phyloP scores from a whole-genome alignment of 2,888 invertebrate species.

The Panopea generosa region DNA sequence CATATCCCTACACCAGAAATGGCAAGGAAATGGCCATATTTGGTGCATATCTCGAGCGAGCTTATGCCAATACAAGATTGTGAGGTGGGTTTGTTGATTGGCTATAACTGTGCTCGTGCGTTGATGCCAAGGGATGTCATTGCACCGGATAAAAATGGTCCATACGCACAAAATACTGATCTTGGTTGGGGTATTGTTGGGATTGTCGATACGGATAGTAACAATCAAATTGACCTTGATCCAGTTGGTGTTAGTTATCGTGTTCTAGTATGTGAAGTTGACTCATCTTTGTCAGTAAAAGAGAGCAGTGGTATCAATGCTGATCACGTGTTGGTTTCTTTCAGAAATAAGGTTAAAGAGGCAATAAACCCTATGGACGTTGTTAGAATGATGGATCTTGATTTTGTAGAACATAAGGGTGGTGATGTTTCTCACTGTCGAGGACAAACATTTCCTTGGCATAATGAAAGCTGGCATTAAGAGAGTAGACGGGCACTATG shows the following conservation, averaged over 20 bases:
- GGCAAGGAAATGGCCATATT: slow-evolving; percentile 45
- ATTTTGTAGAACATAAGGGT: slow-evolving; percentile 1
- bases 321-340: slow-evolving; percentile 2
- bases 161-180: slow-evolving; percentile 52
- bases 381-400: slow-evolving; percentile 12
- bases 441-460: slow-evolving; percentile 14
- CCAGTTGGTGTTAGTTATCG: slow-evolving; percentile 20
- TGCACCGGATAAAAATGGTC: slow-evolving; percentile 34
- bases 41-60: too few species aligned
- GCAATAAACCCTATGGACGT: slow-evolving; percentile 5
- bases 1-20: slow-evolving; percentile 63
- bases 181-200: slow-evolving; percentile 58
- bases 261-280: slow-evolving; percentile 10
- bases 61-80: too few species aligned
- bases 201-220: not conserved
- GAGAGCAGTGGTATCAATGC: not conserved
- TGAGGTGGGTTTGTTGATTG: too few species aligned
- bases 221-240: not conserved
- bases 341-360: slow-evolving; percentile 10
- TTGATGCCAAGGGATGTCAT: slow-evolving; percentile 44
- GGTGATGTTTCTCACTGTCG: not conserved
- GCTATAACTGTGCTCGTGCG: slow-evolving; percentile 54
- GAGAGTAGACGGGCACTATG: slow-evolving; percentile 22
- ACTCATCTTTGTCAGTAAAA: not conserved
- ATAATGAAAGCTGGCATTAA: slow-evolving; percentile 9